Evolutionary conservation across 2,888 invertebrate species (phyloP).

Genomic region (Chirona hameri): DNA sequence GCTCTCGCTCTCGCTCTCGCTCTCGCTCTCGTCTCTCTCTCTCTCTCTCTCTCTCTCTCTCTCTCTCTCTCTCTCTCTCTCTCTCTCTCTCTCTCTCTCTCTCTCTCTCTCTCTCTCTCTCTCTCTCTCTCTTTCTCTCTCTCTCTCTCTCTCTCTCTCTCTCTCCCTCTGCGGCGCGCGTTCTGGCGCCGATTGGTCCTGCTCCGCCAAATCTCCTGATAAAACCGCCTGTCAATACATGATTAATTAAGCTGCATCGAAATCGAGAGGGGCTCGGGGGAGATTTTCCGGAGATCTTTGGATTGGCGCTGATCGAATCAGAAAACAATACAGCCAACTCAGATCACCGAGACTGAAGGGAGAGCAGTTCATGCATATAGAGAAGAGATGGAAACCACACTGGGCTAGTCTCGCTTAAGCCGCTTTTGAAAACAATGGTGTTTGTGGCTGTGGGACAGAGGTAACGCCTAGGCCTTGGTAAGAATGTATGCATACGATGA

Average conservation of each 20-base stretch:
- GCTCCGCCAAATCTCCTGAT: background rate
- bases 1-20: no score
- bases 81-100: no score
- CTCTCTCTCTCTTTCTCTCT: no score
- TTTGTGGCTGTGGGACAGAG: no score
- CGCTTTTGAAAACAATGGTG: no score
- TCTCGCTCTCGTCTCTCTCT: no score
- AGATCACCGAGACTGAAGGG: background rate
- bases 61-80: no score
- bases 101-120: no score
- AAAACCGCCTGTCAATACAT: conserved; percentile 11
- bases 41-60: no score
- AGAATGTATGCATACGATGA: no score
- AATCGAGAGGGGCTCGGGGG: background rate
- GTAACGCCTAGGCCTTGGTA: no score
- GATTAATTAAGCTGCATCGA: conserved; percentile 23
- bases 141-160: background rate
- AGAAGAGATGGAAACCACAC: background rate
- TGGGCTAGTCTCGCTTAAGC: background rate
- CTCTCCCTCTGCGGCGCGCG: background rate
- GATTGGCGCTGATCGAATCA: background rate
- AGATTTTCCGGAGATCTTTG: conserved; percentile 7
- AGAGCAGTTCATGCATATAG: background rate
- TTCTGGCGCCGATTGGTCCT: background rate
- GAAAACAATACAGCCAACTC: background rate